phyloP scores from a whole-genome alignment of 2,888 invertebrate species.

The Masnerella sp. region DNA sequence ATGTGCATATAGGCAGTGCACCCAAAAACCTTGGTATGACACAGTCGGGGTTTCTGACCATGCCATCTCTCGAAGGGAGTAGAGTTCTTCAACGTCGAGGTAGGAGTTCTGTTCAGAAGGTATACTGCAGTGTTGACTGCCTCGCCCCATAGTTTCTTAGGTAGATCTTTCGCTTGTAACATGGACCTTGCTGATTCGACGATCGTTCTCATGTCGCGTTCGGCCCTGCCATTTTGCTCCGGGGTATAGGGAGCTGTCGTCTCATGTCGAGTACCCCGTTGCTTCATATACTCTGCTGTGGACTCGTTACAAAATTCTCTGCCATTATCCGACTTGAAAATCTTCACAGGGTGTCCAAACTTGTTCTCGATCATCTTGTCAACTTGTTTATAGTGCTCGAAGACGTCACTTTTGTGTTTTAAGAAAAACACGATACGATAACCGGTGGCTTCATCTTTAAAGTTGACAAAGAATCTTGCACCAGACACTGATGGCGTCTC shows the following conservation, averaged over 20 bases:
- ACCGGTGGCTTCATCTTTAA: constrained; percentile 53
- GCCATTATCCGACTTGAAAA: constrained; percentile 57
- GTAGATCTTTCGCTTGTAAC: constrained; percentile 8
- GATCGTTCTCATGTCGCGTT: constrained; percentile 27
- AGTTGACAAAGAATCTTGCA: constrained; percentile 39
- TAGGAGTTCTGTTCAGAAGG: constrained; percentile 34
- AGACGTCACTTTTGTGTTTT: constrained; percentile 52
- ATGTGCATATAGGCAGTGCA: constrained; percentile 28
- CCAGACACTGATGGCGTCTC: constrained; percentile 32
- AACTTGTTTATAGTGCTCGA: constrained; percentile 22
- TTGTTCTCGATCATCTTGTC: constrained; percentile 23
- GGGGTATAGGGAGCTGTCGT: constrained; percentile 43
- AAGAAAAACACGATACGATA: constrained; percentile 51
- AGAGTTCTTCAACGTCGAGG: background rate
- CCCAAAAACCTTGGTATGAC: constrained; percentile 28
- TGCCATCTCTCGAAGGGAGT: constrained; percentile 39
- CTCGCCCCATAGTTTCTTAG: constrained; percentile 16
- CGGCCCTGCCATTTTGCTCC: constrained; percentile 39
- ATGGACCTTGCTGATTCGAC: constrained; percentile 31
- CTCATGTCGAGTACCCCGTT: constrained; percentile 30
- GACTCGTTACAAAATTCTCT: constrained; percentile 28
- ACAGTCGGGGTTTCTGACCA: constrained; percentile 13
- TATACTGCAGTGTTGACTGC: constrained; percentile 32
- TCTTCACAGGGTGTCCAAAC: constrained; percentile 13
- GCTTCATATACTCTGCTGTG: constrained; percentile 15